Evolutionary conservation across 2,113 vertebrate genomes (phyloP), one percentile per base, ranked within the genome.

Genomic region (Etia nguti): DNA sequence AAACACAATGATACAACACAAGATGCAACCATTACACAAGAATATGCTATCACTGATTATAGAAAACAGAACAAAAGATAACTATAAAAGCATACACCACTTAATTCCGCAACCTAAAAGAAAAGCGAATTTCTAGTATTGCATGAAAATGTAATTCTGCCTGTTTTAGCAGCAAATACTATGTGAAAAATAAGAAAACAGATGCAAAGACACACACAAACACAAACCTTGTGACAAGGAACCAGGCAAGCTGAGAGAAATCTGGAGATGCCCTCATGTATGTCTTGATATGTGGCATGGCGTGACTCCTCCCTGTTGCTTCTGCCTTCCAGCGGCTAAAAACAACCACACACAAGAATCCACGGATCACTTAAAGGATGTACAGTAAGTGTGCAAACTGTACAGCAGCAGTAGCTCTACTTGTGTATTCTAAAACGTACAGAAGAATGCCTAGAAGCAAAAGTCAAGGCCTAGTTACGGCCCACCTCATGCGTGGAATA

Each of bases 231-330:
- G 99, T 99, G 83, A 99, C 96, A 4, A 99, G 96, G 92, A 99
- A 98, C 98, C 99, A 99, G 3, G 98, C 97, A 3, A 99, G 96
- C 90, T 97, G 92, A 83, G 95, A 95, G 94, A 97, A 99, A 95
- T 99, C 98, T 68, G 97, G 96, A 15, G 98, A 98, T 1, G 89
- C 81, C 90, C 99, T 97, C 97, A 98, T 97, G 60, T 99, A 99
- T 0, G 98, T 99, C 95, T 99, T 99, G 86, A 99, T 99, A 90
- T 99, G 98, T 16, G 99, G 99, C 93, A 99, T 99, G 16, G 99
- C 98, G 0, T 92, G 96, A 94, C 96, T 99, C 56, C 98, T 96
- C 54, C 99, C 98, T 0, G 97, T 97, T 0, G 95, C 86, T 86
- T 98, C 96, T 1, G 99, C 98, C 20, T 96, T 97, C 99, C 98